Evolutionary conservation across 2,888 invertebrate genomes (phyloP), one percentile per base, ranked within the genome.

Genomic region (Macropis europaea): DNA sequence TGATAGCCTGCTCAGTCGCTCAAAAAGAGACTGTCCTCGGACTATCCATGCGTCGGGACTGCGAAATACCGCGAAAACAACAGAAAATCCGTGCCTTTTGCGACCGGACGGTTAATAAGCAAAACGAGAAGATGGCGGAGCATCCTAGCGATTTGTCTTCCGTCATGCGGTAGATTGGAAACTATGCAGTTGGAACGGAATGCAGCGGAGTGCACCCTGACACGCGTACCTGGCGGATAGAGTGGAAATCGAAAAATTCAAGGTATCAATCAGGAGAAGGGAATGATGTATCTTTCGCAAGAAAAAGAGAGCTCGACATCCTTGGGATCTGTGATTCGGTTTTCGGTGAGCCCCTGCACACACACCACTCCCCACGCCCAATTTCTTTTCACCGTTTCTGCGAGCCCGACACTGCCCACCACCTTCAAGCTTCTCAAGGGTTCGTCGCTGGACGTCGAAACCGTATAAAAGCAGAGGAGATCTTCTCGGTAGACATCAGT

Each of bases 391-490:
- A 42, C 77, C 67, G 73, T 63, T 82, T 73, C 76, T 53, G 70
- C 54, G 50, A 43, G 66, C 66, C 73, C 72, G 62, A 43, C 63
- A 61, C 50, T 68, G 71, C 53, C 82, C 75, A 76, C 81, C 81
- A 79, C 80, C 81, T 73, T 79, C 80, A 73, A 71, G 70, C 59
- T 60, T 70, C 60, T 79, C 74, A 82, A 85, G 83, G 84, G 82
- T 86, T 87, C 79, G 73, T 77, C 70, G 63, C n/a, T 60, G 61
- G 59, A 54, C 53, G 63, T 62, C 50, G 42, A 52, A n/a, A n/a
- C 56, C 32, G 77, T 88, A 88, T 88, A 88, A 86, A 88, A 88
- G 86, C 82, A 76, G 84, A 69, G 70, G 76, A n/a, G n/a, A 70
- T 85, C 84, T 78, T 84, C 84, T 62, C 57, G 62, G 73, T 79